Percentiles rank a stretch among this genome's conserved stretches.
Evolutionary conservation across 1,140 invertebrate genomes (phyloP).

Genomic region (Araneus ventricosus): DNA sequence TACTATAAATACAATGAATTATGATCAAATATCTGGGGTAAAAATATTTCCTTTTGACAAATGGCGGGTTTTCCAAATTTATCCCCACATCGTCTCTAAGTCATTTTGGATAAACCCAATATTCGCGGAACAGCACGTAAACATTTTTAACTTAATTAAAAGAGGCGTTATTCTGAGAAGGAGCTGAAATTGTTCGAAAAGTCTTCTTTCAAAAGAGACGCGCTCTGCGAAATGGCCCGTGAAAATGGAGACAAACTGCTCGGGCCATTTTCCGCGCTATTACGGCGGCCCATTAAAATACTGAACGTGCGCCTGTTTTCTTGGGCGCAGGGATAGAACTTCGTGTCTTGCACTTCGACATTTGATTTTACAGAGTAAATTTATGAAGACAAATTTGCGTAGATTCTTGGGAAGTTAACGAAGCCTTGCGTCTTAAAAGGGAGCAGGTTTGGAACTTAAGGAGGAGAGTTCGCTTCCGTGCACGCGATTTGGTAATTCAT

Average conservation of each 20-base stretch:
- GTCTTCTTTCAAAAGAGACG: background rate
- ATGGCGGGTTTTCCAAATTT: no score
- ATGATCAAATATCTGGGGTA: no score
- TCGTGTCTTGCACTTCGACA: background rate
- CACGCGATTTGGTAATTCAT: background rate
- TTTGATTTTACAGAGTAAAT: background rate
- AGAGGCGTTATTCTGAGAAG: background rate
- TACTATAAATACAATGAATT: no score
- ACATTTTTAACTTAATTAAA: constrained; percentile 14
- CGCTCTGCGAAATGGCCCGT: background rate
- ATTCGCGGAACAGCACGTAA: no score
- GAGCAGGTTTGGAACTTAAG: background rate
- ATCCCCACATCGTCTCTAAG: no score
- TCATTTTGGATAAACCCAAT: no score
- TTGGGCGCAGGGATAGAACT: background rate
- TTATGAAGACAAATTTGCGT: background rate
- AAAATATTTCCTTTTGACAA: no score
- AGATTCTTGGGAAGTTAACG: background rate
- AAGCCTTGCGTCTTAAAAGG: background rate
- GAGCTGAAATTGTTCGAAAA: background rate
- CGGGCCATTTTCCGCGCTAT: constrained; percentile 6
- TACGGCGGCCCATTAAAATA: background rate
- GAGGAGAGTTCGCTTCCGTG: background rate
- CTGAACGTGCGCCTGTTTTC: background rate
- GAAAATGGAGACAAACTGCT: constrained; percentile 20